Evolutionary conservation across 2,797 vertebrate species (phyloP).

Genomic region (Pseudochaenichthys georgianus): DNA sequence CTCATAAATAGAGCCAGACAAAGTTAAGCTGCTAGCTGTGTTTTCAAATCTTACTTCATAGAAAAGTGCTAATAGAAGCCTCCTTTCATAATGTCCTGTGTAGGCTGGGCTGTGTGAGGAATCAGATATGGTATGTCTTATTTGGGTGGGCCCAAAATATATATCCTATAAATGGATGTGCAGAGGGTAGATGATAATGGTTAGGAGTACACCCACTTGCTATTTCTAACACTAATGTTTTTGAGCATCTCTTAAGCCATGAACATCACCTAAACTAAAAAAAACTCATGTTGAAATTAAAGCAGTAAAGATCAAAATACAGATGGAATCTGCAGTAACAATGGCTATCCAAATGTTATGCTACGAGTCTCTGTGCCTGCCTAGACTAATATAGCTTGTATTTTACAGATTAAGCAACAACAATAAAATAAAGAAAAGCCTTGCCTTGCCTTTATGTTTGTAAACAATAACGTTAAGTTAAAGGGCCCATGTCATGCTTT

Average conservation of each 20-base stretch:
- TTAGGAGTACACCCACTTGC: conserved; percentile 33
- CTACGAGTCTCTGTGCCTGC: background rate
- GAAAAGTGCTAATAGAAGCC: conserved; percentile 60
- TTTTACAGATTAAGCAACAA: background rate
- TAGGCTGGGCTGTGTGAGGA: conserved; percentile 34
- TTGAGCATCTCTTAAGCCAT: conserved; percentile 22
- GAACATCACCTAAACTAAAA: conserved; percentile 12
- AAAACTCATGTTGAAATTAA: background rate
- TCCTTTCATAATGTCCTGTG: conserved; percentile 51
- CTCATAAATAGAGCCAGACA: conserved; percentile 48
- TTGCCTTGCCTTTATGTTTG: background rate
- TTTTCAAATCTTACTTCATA: conserved; percentile 41
- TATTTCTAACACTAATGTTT: conserved; percentile 31
- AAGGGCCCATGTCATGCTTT: no score
- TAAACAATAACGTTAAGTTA: background rate
- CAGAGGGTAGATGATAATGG: conserved; percentile 15
- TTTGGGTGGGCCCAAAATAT: conserved; percentile 46
- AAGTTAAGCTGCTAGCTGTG: conserved; percentile 63
- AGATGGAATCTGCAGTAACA: background rate
- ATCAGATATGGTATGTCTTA: conserved; percentile 52
- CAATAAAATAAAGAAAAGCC: background rate
- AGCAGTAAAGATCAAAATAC: background rate
- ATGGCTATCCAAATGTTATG: no score
- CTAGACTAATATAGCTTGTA: background rate
- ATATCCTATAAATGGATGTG: conserved; percentile 39